Percentiles rank a stretch among this genome's conserved stretches.
Conservation (phyloP, 2,797 vertebrate genomes). For the Morelia viridis region DNA sequence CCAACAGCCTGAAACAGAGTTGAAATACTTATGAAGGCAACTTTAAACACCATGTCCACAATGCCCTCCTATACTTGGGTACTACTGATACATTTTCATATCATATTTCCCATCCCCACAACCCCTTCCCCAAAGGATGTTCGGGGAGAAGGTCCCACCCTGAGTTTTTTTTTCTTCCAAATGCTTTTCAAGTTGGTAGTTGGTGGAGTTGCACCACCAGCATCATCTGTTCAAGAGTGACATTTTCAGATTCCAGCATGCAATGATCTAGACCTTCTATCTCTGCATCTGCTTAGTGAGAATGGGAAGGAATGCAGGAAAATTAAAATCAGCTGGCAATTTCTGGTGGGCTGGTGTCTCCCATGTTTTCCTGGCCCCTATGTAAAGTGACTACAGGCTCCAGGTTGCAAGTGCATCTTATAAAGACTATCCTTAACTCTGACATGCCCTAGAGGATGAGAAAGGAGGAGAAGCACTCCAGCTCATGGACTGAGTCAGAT, state of each 20-base stretch:
- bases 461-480: neutral
- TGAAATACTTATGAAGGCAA: neutral
- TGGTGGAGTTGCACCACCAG: conserved; percentile 49
- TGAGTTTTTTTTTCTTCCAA: conserved; percentile 44
- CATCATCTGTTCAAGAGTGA: conserved; percentile 55
- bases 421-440: neutral
- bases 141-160: neutral
- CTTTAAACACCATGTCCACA: neutral
- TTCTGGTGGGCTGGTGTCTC: neutral
- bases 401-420: conserved; percentile 2
- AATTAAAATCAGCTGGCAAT: neutral
- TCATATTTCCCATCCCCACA: conserved; percentile 1
- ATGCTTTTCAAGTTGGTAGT: conserved; percentile 44
- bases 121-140: conserved; percentile 8
- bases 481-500: neutral
- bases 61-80: neutral
- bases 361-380: neutral
- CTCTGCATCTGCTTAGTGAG: conserved; percentile 2
- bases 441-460: neutral
- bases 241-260: conserved; percentile 59
- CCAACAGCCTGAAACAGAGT: neutral
- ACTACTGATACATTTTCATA: conserved; percentile 9
- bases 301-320: neutral
- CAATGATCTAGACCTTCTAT: conserved; percentile 16
- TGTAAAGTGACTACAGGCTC: neutral